phyloP scores from a whole-genome alignment of 2,113 vertebrate genomes.

The Gymnobelideus leadbeateri region DNA sequence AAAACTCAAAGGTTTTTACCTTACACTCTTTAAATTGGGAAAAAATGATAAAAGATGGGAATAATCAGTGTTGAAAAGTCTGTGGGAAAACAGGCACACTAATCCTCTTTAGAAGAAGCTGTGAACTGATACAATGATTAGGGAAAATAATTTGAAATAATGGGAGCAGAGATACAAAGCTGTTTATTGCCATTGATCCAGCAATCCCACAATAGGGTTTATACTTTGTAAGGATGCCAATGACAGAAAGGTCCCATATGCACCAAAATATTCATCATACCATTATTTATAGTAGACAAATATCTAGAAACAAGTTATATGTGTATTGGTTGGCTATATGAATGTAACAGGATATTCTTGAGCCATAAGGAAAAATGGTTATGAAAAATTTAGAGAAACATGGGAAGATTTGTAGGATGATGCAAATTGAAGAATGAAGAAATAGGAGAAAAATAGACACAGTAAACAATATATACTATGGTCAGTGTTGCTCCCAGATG shows the following conservation, averaged over 20 bases:
- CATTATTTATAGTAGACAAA: neutral
- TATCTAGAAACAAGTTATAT: neutral
- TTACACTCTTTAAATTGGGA: neutral
- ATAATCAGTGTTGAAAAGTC: neutral
- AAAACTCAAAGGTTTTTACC: neutral
- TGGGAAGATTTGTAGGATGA: neutral
- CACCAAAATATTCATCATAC: neutral
- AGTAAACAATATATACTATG: neutral
- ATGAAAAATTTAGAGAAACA: neutral
- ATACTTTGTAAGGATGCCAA: neutral
- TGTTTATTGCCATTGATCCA: neutral
- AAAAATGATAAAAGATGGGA: neutral
- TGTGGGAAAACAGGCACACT: neutral
- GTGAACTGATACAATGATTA: neutral
- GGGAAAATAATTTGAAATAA: neutral
- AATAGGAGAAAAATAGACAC: neutral
- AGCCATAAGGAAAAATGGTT: neutral
- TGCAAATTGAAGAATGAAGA: neutral
- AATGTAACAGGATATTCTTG: neutral
- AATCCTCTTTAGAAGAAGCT: neutral
- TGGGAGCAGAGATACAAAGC: neutral
- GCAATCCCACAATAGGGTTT: neutral
- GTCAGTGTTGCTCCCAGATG: neutral
- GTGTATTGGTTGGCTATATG: neutral
- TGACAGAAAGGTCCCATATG: neutral